phyloP scores from a whole-genome alignment of 2,888 invertebrate species.

The Ichneumon xanthorius region DNA sequence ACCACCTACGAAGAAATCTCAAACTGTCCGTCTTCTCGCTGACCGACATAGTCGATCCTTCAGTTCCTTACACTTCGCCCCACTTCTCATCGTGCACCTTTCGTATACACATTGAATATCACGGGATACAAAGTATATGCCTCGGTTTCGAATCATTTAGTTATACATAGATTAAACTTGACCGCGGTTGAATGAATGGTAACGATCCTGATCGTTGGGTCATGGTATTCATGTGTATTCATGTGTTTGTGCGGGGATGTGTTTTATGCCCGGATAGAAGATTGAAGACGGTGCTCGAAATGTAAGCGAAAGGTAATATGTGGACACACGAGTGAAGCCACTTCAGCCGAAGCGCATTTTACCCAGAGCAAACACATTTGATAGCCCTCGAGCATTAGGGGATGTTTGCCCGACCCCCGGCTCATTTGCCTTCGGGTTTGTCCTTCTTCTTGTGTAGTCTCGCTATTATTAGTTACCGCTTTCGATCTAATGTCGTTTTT shows the following conservation, averaged over 20 bases:
- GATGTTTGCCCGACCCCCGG: constrained; percentile 65
- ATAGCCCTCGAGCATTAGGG: constrained; percentile 73
- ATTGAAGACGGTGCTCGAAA: constrained; percentile 27
- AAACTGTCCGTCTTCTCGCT: constrained; percentile 36
- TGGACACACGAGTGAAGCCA: constrained; percentile 44
- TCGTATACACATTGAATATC: neutral
- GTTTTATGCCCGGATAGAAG: constrained; percentile 7
- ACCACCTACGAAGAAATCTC: constrained; percentile 68
- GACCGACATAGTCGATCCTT: constrained; percentile 4
- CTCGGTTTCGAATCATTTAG: neutral
- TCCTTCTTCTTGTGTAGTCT: constrained; percentile 33
- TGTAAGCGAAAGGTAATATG: constrained; percentile 49
- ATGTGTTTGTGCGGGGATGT: constrained; percentile 28
- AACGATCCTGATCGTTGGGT: constrained; percentile 46
- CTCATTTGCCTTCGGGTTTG: constrained; percentile 28
- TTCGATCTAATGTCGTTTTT: neutral
- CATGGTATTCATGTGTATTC: constrained; percentile 22
- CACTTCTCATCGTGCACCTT: constrained; percentile 17
- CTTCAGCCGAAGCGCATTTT: constrained; percentile 62
- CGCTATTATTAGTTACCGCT: constrained; percentile 5
- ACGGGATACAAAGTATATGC: no score
- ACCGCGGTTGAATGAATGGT: constrained; percentile 33
- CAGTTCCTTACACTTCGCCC: neutral
- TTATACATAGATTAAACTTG: constrained; percentile 24
- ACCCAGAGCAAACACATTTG: constrained; percentile 72